phyloP scores from a whole-genome alignment of 2,113 vertebrate species.

The Gallinago jamesoni region DNA sequence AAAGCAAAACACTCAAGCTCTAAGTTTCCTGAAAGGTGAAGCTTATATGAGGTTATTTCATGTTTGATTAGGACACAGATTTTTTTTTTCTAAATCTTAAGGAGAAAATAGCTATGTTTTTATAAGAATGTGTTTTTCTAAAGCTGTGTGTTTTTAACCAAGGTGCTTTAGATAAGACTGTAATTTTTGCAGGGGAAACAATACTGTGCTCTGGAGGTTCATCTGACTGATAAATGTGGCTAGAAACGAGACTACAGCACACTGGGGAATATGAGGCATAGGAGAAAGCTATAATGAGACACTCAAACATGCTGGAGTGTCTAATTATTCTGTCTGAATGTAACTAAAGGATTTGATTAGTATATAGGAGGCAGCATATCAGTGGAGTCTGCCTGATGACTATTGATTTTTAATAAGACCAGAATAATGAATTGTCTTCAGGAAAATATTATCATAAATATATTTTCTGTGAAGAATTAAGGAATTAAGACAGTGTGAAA shows the following conservation, averaged over 20 bases:
- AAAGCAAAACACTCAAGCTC: neutral
- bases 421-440: conserved; percentile 1
- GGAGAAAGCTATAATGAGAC: neutral
- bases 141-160: neutral
- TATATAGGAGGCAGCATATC: neutral
- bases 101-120: neutral
- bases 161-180: neutral
- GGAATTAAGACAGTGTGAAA: neutral
- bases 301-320: neutral
- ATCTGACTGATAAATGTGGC: neutral
- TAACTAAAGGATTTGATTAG: conserved; percentile 24
- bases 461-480: neutral
- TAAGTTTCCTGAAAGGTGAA: neutral
- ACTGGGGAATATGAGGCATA: neutral
- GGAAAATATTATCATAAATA: conserved; percentile 12
- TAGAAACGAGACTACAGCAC: neutral
- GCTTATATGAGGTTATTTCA: neutral
- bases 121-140: neutral
- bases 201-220: neutral
- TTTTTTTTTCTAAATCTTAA: neutral
- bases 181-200: neutral
- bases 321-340: conserved; percentile 23
- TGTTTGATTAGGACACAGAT: neutral
- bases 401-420: conserved; percentile 38
- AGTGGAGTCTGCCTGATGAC: neutral